Evolutionary conservation across 2,888 invertebrate genomes (phyloP), one percentile per base, ranked within the genome.

Genomic region (Alloplasta piceator): DNA sequence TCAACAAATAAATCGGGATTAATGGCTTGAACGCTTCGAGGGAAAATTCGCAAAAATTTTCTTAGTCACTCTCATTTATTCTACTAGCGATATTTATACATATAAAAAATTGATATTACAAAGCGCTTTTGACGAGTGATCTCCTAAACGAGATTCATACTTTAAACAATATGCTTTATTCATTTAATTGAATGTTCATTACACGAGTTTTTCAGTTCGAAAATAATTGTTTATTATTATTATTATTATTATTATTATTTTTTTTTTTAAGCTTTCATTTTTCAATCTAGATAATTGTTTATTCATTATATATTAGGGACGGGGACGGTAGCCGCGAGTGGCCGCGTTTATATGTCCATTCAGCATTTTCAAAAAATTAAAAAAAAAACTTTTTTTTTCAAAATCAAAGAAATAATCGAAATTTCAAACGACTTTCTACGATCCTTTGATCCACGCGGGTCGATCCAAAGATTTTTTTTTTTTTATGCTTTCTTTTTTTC

Each of bases 21-120:
- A 64, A 74, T n/a, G 70, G 63, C 67, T 48, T 56, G 81, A 72
- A 72, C 66, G 66, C 78, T 56, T 61, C 61, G 46, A 67, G 71
- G n/a, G n/a, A n/a, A n/a, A n/a, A n/a, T n/a, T n/a, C n/a, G n/a
- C n/a, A n/a, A n/a, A n/a, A 80, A 68, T 66, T 68, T 61, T 77
- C 61, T n/a, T n/a, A n/a, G 56, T 64, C 39, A 63, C 76, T 56
- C 79, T 66, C 78, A 52, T 81, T 82, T 78, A n/a, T n/a, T 82
- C 84, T 84, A 82, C 78, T 83, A 75, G 82, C 78, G 82, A 84
- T 14, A 81, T 79, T 80, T 77, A 83, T 84, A 85, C 81, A 83
- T 85, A 85, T 83, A 85, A 85, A 85, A 26, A 85, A 85, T 83
- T 83, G 83, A 82, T 78, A 81, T 84, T 85, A 85, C 85, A 85